These are phyloP conservation scores for Lepidocyrtoides sp. DNA, from an alignment of 2,888 invertebrate genomes.

Conservation along the genomic window DNA sequence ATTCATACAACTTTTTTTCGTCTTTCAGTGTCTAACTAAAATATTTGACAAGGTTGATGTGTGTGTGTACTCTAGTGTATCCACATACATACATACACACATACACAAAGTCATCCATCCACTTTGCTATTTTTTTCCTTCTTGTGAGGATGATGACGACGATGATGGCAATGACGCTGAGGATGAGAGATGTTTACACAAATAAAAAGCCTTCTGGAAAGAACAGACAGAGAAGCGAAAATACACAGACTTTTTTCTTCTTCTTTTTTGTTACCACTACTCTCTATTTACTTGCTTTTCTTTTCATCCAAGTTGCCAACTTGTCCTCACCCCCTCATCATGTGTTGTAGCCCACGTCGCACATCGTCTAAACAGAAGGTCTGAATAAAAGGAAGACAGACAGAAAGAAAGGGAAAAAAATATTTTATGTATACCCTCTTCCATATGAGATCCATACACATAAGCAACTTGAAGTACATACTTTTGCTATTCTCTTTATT, in stretches of 20 bases:
- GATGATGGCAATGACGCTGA: not conserved
- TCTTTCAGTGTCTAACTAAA: constrained; percentile 15
- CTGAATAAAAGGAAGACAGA: constrained; percentile 5
- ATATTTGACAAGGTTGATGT: constrained; percentile 36
- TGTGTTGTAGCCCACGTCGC: constrained; percentile 44
- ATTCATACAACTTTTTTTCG: constrained; percentile 50
- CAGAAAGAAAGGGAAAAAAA: not conserved
- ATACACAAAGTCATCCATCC: not conserved
- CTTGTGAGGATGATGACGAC: not conserved
- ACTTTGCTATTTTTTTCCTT: constrained; percentile 6
- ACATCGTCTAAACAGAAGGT: not conserved
- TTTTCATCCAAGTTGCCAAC: constrained; percentile 17
- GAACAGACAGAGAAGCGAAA: constrained; percentile 4
- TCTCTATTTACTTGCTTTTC: constrained; percentile 23
- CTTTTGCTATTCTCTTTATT: not conserved
- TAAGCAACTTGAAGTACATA: not conserved
- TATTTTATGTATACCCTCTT: not conserved
- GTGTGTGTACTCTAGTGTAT: constrained; percentile 27
- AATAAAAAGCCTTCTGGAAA: constrained; percentile 56
- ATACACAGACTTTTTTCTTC: not conserved
- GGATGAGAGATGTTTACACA: constrained; percentile 70
- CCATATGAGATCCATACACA: not conserved
- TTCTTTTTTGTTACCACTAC: not conserved
- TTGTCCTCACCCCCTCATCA: constrained; percentile 7
- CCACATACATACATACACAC: not conserved